phyloP scores from a whole-genome alignment of 2,113 vertebrate genomes.

The Nyctibius bracteatus region DNA sequence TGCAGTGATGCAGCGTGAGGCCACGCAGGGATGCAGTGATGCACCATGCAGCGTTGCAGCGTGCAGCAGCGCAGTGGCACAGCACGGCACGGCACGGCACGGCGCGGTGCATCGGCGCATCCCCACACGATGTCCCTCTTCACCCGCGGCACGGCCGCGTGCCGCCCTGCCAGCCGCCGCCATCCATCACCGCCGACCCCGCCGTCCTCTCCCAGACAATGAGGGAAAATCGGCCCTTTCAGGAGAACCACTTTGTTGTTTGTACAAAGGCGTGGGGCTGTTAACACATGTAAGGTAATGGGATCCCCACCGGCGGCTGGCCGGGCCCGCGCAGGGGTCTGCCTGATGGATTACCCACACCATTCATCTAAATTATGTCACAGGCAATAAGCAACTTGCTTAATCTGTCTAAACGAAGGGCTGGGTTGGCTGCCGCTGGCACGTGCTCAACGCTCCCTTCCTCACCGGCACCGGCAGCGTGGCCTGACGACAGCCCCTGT shows the following conservation, averaged over 20 bases:
- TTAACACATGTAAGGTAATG: slow-evolving; percentile 83
- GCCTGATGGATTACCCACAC: slow-evolving; percentile 80
- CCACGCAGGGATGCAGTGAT: accelerated
- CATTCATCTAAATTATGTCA: slow-evolving; percentile 90
- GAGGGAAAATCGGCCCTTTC: slow-evolving; percentile 59
- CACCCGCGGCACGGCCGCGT: slow-evolving; percentile 49
- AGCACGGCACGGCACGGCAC: background rate
- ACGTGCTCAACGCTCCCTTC: slow-evolving; percentile 66
- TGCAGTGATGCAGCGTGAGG: background rate
- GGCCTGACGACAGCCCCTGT: background rate
- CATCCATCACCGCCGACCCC: slow-evolving; percentile 76
- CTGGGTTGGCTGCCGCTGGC: slow-evolving; percentile 75
- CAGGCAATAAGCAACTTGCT: slow-evolving; percentile 77
- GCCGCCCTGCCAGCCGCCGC: slow-evolving; percentile 57
- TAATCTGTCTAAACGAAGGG: slow-evolving; percentile 73
- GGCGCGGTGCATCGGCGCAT: background rate
- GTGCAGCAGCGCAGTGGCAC: accelerated
- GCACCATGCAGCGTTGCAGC: background rate
- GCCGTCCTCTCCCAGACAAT: slow-evolving; percentile 64
- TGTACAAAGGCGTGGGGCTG: slow-evolving; percentile 76
- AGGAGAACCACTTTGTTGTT: slow-evolving; percentile 79
- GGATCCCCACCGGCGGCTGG: slow-evolving; percentile 76
- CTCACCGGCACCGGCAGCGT: background rate
- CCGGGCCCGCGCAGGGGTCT: slow-evolving; percentile 45
- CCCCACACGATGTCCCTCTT: slow-evolving; percentile 86